phyloP scores from a whole-genome alignment of 2,888 invertebrate genomes.

The Acholoe squamosa region DNA sequence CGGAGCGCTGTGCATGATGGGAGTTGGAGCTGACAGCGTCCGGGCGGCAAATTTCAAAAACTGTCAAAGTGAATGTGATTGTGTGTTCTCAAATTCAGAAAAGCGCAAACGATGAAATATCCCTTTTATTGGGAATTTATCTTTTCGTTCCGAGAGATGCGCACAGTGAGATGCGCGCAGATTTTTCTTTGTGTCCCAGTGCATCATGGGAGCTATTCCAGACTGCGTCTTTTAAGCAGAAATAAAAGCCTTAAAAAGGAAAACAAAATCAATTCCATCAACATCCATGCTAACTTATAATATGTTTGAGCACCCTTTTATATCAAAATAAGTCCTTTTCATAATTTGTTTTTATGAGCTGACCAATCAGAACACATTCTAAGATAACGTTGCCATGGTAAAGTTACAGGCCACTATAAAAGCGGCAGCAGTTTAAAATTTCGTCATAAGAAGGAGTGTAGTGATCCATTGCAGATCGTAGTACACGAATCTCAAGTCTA shows the following conservation, averaged over 20 bases:
- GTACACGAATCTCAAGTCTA: not conserved
- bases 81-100: no score
- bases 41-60: not conserved
- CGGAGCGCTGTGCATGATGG: not conserved
- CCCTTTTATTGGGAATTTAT: no score
- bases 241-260: no score
- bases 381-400: conserved; percentile 38
- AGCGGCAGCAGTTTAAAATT: not conserved
- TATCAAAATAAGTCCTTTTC: no score
- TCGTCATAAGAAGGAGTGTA: conserved; percentile 53
- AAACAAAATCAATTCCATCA: no score
- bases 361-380: conserved; percentile 49
- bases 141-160: no score
- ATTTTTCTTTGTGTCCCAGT: no score
- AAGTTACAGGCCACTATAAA: conserved; percentile 39
- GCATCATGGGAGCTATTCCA: no score
- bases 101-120: no score
- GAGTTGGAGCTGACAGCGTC: not conserved
- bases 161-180: no score
- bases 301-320: no score
- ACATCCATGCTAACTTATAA: not conserved
- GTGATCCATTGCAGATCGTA: conserved; percentile 61
- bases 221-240: no score
- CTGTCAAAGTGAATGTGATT: not conserved
- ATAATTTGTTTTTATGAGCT: not conserved